These are phyloP conservation scores for Cavia aperea DNA, from an alignment of 2,113 vertebrate genomes.

Conservation along the genomic window DNA sequence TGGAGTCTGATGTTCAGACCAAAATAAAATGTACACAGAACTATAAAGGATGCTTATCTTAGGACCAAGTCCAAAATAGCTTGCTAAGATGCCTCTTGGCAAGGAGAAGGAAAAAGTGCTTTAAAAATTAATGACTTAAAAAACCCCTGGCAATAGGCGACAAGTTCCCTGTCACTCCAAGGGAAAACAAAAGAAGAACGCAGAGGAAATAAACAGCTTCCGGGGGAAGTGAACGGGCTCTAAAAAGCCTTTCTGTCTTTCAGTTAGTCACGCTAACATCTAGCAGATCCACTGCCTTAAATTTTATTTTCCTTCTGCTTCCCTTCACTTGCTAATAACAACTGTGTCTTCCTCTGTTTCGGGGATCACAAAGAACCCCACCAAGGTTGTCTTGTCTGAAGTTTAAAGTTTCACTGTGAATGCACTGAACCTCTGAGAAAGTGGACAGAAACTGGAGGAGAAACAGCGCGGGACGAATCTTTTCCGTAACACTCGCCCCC, in stretches of 20 bases:
- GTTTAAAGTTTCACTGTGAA: not conserved
- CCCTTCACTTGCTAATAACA: not conserved
- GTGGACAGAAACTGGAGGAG: not conserved
- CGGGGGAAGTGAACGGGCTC: not conserved
- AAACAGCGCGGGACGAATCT: not conserved
- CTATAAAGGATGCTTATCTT: constrained; percentile 35
- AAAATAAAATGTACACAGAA: constrained; percentile 50
- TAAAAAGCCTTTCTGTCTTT: not conserved
- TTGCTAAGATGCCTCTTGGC: constrained; percentile 28
- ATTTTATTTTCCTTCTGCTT: constrained; percentile 24
- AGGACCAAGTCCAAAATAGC: constrained; percentile 53
- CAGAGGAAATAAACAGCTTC: not conserved
- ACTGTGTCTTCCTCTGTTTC: not conserved
- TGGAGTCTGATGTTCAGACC: constrained; percentile 41
- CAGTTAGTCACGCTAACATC: not conserved
- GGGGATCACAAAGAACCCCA: not conserved
- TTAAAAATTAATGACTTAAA: constrained; percentile 42
- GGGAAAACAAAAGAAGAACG: not conserved
- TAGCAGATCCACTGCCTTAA: not conserved
- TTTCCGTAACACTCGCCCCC: constrained; percentile 37
- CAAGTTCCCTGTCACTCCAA: constrained; percentile 16
- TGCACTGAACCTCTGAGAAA: not conserved
- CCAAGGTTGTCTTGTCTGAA: not conserved
- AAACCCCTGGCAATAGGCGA: constrained; percentile 6
- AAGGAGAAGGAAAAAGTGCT: not conserved